Conservation (phyloP, 2,797 vertebrate genomes). For the Cossypha niveicapilla region DNA sequence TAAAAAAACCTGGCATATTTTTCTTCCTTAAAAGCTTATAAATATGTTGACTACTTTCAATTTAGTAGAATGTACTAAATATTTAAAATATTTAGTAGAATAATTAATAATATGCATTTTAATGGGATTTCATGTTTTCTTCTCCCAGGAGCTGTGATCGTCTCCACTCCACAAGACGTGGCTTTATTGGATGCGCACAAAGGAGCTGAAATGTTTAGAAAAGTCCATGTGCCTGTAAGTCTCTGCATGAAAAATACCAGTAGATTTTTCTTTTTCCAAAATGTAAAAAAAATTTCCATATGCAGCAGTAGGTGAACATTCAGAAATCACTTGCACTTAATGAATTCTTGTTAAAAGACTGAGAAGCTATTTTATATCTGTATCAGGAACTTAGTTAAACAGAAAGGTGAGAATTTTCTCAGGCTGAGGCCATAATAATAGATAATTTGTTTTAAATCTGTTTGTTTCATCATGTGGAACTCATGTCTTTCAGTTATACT, state of each 20-base stretch:
- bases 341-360: neutral
- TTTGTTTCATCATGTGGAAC: neutral
- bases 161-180: slow-evolving; percentile 95
- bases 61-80: neutral
- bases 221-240: slow-evolving; percentile 90
- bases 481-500: neutral
- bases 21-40: neutral
- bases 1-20: neutral
- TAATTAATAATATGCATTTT: neutral
- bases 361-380: neutral
- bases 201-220: slow-evolving; percentile 96
- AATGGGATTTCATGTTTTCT: neutral
- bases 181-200: slow-evolving; percentile 89
- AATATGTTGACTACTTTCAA: neutral
- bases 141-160: slow-evolving; percentile 87
- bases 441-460: neutral
- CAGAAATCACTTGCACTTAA: neutral
- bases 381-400: neutral
- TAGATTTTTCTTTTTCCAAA: neutral
- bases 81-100: neutral
- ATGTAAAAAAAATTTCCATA: neutral
- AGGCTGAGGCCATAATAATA: neutral
- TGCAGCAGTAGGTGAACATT: neutral
- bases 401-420: neutral
- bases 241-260: neutral